Evolutionary conservation across 2,113 vertebrate genomes (phyloP).

Genomic region (Cheilinus undulatus): DNA sequence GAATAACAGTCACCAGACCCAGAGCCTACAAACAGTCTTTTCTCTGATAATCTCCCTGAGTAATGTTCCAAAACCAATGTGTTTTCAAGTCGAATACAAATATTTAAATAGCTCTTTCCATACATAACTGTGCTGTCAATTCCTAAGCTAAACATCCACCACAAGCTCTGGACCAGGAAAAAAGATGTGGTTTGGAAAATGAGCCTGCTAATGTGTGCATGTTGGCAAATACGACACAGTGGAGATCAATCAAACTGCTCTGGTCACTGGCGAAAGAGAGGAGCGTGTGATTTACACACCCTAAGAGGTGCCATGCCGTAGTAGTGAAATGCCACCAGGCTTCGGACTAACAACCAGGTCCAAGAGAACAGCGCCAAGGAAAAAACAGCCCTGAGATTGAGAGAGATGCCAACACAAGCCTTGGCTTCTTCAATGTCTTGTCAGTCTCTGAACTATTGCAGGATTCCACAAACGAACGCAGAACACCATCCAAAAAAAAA

Average conservation of each 20-base stretch:
- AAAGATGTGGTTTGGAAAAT: constrained; percentile 72
- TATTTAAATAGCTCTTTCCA: constrained; percentile 78
- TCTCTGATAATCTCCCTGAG: constrained; percentile 62
- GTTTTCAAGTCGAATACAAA: constrained; percentile 78
- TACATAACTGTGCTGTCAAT: constrained; percentile 71
- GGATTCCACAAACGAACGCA: constrained; percentile 59
- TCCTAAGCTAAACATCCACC: constrained; percentile 73
- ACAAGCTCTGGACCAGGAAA: constrained; percentile 42
- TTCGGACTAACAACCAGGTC: constrained; percentile 40
- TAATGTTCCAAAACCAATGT: constrained; percentile 74
- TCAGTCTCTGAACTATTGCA: constrained; percentile 60
- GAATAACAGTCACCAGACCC: constrained; percentile 62
- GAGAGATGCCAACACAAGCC: constrained; percentile 63
- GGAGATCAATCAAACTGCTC: constrained; percentile 65
- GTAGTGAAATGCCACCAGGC: constrained; percentile 20
- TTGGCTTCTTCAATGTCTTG: constrained; percentile 46
- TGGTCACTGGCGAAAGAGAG: constrained; percentile 41
- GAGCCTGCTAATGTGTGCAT: constrained; percentile 71
- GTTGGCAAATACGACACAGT: constrained; percentile 64
- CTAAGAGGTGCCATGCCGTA: constrained; percentile 33
- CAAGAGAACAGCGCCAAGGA: constrained; percentile 47
- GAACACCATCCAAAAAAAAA: constrained; percentile 44
- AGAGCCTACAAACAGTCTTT: constrained; percentile 59
- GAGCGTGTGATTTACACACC: constrained; percentile 57
- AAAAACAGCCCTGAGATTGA: constrained; percentile 63